A percentile compares a stretch with the other conserved stretches of the same genome.
phyloP scores from a whole-genome alignment of 1,140 invertebrate genomes.

The Solenopsis invicta region DNA sequence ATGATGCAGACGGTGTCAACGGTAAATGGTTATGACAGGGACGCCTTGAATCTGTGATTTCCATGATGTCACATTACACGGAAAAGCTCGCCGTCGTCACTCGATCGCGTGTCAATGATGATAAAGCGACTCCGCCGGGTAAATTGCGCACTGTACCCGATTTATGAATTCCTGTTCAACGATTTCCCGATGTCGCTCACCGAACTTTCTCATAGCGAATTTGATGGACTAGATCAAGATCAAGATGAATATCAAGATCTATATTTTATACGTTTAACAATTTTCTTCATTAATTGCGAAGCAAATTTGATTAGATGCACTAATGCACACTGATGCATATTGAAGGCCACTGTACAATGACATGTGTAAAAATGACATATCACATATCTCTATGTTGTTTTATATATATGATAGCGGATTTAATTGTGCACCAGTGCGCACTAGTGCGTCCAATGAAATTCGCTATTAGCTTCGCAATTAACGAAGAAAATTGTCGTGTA shows the following conservation, averaged over 20 bases:
- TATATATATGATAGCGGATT: no score
- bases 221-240: no score
- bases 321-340: no score
- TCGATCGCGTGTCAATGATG: constrained; percentile 36
- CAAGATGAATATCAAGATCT: no score
- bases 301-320: no score
- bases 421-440: no score
- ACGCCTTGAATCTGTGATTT: constrained; percentile 82
- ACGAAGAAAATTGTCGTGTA: background rate
- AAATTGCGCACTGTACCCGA: background rate
- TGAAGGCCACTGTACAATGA: no score
- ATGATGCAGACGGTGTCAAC: constrained; percentile 83
- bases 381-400: no score
- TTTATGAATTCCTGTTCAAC: constrained; percentile 13
- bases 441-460: no score
- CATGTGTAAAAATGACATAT: no score
- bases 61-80: constrained; percentile 77
- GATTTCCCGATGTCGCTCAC: background rate
- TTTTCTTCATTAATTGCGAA: background rate
- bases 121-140: constrained; percentile 21
- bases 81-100: constrained; percentile 64
- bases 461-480: background rate
- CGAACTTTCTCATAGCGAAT: background rate
- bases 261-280: background rate
- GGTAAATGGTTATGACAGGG: constrained; percentile 83